Evolutionary conservation across 2,888 invertebrate species (phyloP).

Genomic region (Busseola fusca): DNA sequence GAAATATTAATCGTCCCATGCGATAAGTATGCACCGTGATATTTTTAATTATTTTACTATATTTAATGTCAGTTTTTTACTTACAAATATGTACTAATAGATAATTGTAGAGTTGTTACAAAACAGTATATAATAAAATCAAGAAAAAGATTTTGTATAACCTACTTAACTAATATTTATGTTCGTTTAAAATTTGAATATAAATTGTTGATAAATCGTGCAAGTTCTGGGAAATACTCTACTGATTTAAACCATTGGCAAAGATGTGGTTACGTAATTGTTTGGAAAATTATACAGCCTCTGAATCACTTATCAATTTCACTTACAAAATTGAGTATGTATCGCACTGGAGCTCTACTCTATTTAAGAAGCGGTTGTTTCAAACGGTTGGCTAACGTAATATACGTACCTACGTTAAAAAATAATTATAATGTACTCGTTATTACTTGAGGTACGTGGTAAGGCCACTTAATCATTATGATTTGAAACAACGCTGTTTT

Average conservation of each 20-base stretch:
- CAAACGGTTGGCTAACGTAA: no score
- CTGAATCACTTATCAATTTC: neutral
- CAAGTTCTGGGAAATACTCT: neutral
- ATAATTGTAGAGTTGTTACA: slow-evolving; percentile 8
- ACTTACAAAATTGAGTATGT: neutral
- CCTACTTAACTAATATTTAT: neutral
- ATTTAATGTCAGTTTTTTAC: slow-evolving; percentile 16
- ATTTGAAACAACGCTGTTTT: no score
- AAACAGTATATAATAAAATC: no score
- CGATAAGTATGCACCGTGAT: slow-evolving; percentile 77
- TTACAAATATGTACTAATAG: neutral
- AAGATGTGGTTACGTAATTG: neutral
- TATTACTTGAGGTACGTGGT: no score
- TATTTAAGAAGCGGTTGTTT: neutral
- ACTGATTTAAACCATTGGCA: slow-evolving; percentile 1
- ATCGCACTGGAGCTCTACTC: neutral
- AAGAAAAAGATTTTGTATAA: no score
- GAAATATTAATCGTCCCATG: slow-evolving; percentile 69
- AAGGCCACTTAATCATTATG: no score
- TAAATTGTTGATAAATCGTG: neutral
- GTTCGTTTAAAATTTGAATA: no score
- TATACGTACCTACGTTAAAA: no score
- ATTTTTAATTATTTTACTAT: slow-evolving; percentile 51
- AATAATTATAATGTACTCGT: no score
- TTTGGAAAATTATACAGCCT: neutral